Evolutionary conservation across 2,888 invertebrate species (phyloP).

Genomic region (Dynastes grantii): DNA sequence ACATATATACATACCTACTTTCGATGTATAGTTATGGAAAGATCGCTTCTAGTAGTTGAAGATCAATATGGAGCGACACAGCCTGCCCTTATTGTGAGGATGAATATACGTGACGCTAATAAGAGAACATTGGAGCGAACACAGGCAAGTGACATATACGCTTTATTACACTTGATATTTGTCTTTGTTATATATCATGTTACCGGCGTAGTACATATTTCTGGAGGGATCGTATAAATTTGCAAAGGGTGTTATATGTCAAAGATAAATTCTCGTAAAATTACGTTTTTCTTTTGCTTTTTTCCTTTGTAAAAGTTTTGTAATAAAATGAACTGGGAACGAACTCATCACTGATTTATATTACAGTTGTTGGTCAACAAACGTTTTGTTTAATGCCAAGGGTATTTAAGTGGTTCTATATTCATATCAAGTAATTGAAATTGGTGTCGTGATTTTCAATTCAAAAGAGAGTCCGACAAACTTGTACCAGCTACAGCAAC

Average conservation of each 20-base stretch:
- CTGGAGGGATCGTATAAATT: neutral
- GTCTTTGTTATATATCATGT: conserved; percentile 21
- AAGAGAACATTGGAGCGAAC: conserved; percentile 21
- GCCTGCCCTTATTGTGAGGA: neutral
- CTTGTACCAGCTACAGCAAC: neutral
- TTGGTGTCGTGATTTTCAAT: neutral
- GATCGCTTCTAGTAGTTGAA: neutral
- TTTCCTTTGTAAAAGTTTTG: neutral
- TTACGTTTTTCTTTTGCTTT: neutral
- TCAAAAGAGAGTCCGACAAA: neutral
- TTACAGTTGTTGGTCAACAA: no score
- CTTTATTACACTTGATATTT: conserved; percentile 25
- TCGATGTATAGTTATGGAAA: neutral
- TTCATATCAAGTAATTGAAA: neutral
- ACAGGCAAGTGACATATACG: neutral
- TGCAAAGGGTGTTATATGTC: conserved; percentile 10
- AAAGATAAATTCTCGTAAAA: conserved; percentile 10
- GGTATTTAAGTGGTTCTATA: no score
- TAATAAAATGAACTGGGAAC: neutral
- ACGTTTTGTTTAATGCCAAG: neutral
- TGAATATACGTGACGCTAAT: conserved; percentile 8
- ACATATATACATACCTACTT: no score
- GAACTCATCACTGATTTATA: neutral
- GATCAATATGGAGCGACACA: conserved; percentile 4
- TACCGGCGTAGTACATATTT: neutral